Conservation (phyloP, 2,888 invertebrate species). For the Drosophila mulleri region DNA sequence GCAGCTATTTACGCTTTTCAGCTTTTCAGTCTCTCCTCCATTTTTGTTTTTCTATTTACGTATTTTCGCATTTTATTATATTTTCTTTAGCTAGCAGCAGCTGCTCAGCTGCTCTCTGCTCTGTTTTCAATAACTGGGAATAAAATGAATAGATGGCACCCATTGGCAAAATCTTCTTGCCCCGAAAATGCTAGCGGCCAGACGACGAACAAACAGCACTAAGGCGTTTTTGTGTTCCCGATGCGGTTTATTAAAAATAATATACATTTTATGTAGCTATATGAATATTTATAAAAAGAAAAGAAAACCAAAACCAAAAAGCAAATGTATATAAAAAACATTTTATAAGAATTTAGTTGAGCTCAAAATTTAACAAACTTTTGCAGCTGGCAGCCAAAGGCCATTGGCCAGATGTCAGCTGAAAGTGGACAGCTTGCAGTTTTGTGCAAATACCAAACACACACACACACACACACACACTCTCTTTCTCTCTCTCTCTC, state of each 20-base stretch:
- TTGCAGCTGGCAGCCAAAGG: constrained; percentile 44
- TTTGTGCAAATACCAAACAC: constrained; percentile 8
- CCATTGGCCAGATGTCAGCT: constrained; percentile 69
- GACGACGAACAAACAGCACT: constrained; percentile 18
- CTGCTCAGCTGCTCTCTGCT: constrained; percentile 29
- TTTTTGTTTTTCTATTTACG: constrained; percentile 20
- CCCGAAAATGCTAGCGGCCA: constrained; percentile 35
- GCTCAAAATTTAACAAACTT: constrained; percentile 55
- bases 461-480: too few relatives aligned
- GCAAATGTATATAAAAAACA: background rate
- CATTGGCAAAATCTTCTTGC: constrained; percentile 51
- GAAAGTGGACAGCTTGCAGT: constrained; percentile 60
- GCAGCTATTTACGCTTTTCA: background rate
- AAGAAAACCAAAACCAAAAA: constrained; percentile 1
- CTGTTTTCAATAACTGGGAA: constrained; percentile 73
- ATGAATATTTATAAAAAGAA: background rate
- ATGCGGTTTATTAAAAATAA: constrained; percentile 62
- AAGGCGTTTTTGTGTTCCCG: constrained; percentile 40
- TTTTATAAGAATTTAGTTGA: constrained; percentile 24
- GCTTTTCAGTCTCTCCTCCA: background rate
- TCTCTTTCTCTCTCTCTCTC: background rate
- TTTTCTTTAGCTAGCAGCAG: constrained; percentile 63
- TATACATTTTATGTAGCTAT: constrained; percentile 14
- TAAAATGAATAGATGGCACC: constrained; percentile 61
- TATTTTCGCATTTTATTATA: constrained; percentile 53